These are phyloP conservation scores for Drosophila hydei DNA, from an alignment of 1,140 invertebrate genomes.

Conservation along the genomic window DNA sequence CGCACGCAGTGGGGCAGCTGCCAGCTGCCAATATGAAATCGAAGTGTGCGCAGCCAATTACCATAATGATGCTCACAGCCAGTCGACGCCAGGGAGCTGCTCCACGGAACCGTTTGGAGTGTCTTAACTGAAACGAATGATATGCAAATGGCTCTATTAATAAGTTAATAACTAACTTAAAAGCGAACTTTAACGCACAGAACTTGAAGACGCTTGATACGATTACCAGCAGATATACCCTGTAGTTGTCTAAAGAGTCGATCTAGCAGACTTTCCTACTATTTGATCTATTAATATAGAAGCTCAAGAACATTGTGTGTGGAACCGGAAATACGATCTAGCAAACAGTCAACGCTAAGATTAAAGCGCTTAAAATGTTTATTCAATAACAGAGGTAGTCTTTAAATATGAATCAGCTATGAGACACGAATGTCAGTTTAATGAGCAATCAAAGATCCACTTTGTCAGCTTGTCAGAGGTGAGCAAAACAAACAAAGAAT, in stretches of 20 bases:
- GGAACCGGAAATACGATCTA: background rate
- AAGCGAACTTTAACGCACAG: too few species aligned
- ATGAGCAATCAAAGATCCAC: slow-evolving; percentile 49
- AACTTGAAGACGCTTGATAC: too few species aligned
- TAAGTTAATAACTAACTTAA: too few species aligned
- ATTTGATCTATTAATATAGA: too few species aligned
- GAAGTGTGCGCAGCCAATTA: slow-evolving; percentile 7
- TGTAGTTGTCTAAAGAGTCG: too few species aligned
- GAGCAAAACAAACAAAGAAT: slow-evolving; percentile 2
- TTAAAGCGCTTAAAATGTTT: slow-evolving; percentile 1
- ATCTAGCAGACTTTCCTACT: too few species aligned
- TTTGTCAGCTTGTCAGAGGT: slow-evolving; percentile 38
- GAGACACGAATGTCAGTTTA: slow-evolving; percentile 46
- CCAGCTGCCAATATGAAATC: background rate
- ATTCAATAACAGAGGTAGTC: background rate
- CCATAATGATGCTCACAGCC: slow-evolving; percentile 11
- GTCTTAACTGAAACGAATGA: background rate
- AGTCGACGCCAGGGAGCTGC: slow-evolving; percentile 10
- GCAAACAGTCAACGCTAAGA: background rate
- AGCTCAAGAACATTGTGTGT: background rate
- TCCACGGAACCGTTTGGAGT: too few species aligned
- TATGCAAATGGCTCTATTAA: background rate
- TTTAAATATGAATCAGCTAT: background rate
- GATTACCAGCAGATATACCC: too few species aligned
- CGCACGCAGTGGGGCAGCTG: background rate